phyloP scores from a whole-genome alignment of 2,113 vertebrate genomes.

The Alaudala cheleensis region DNA sequence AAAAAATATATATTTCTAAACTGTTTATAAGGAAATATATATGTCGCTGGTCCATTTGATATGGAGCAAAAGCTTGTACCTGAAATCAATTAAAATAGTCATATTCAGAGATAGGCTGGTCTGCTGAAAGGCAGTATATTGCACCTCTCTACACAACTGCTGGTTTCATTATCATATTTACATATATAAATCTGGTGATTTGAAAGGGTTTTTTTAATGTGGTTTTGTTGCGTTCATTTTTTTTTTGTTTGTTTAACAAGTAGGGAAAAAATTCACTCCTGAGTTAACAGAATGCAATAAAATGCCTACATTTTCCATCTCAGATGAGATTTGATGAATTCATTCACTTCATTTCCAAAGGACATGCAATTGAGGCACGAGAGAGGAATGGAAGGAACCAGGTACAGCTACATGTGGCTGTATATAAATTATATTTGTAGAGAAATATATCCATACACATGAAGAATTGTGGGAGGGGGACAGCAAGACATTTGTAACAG shows the following conservation, averaged over 20 bases:
- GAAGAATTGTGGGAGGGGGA: not conserved
- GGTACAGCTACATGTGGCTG: not conserved
- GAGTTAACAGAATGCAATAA: constrained; percentile 26
- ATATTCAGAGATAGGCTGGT: not conserved
- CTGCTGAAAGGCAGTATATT: not conserved
- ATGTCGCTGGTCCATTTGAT: not conserved
- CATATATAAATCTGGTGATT: not conserved
- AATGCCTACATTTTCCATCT: not conserved
- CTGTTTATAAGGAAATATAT: not conserved
- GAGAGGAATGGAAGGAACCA: not conserved
- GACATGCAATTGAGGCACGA: not conserved
- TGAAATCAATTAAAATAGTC: constrained; percentile 2
- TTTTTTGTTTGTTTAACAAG: not conserved
- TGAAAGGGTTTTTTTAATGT: not conserved
- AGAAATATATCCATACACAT: not conserved
- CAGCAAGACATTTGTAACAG: not conserved
- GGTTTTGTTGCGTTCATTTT: not conserved
- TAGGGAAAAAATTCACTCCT: not conserved
- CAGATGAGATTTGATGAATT: not conserved
- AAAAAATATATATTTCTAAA: constrained; percentile 8
- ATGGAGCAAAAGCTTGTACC: not conserved
- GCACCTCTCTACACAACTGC: not conserved
- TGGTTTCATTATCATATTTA: not conserved
- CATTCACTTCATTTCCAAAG: not conserved
- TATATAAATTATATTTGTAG: not conserved